Conservation (phyloP, 2,797 vertebrate species). For the Picus viridis region DNA sequence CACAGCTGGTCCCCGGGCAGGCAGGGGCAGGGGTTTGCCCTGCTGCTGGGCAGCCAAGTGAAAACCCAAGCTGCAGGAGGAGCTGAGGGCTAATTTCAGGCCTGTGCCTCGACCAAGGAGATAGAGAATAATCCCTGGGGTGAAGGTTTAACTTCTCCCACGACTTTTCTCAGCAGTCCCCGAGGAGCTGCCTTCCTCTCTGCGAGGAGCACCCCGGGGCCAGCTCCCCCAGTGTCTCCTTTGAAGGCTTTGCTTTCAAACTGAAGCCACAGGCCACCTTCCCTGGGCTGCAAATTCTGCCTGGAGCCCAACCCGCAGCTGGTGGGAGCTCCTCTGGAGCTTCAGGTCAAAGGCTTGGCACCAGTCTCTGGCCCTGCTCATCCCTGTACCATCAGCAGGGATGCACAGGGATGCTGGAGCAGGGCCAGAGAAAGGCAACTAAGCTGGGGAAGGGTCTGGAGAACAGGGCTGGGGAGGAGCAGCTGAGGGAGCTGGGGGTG, state of each 20-base stretch:
- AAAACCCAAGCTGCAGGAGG: neutral
- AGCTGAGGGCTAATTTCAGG: neutral
- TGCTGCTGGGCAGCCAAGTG: neutral
- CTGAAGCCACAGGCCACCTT: neutral
- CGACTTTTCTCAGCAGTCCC: neutral
- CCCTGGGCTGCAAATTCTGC: neutral
- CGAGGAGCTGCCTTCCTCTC: neutral
- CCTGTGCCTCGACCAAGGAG: neutral
- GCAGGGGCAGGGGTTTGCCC: neutral
- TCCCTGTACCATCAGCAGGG: neutral
- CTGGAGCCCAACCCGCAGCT: neutral
- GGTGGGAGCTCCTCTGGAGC: neutral
- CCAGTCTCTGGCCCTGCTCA: neutral
- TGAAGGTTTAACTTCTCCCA: neutral
- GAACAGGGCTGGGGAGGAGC: too few relatives aligned
- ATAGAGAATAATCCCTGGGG: neutral
- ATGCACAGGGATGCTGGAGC: too few relatives aligned
- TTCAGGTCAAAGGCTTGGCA: neutral
- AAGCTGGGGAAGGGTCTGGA: too few relatives aligned
- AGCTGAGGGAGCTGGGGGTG: too few relatives aligned
- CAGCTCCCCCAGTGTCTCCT: too few relatives aligned
- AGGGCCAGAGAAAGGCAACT: too few relatives aligned
- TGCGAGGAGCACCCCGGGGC: neutral
- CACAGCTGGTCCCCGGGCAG: neutral
- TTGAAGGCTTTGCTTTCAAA: too few relatives aligned